phyloP scores from a whole-genome alignment of 2,113 vertebrate genomes.

The Osmerus eperlanus region DNA sequence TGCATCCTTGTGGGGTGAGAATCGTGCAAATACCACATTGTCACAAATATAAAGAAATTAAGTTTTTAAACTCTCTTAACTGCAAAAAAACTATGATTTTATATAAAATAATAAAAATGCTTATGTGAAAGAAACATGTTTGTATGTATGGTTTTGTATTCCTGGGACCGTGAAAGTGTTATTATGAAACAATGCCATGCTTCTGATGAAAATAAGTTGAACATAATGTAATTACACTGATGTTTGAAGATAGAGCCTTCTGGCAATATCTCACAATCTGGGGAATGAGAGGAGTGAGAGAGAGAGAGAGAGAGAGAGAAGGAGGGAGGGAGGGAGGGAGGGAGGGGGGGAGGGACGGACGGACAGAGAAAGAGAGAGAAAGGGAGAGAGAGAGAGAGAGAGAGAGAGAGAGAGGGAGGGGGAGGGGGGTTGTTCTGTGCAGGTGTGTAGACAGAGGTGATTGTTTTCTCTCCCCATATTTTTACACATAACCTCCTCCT shows the following conservation, averaged over 20 bases:
- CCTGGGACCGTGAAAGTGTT: background rate
- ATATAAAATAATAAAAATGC: too few relatives aligned
- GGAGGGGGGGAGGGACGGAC: background rate
- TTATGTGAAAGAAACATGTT: too few relatives aligned
- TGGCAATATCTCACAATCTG: constrained; percentile 16
- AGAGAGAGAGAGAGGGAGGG: background rate
- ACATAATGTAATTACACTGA: constrained; percentile 32
- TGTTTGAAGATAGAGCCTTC: constrained; percentile 18
- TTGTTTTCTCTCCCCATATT: constrained; percentile 69
- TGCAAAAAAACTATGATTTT: too few relatives aligned
- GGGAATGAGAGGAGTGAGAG: background rate
- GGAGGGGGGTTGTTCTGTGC: constrained; percentile 25
- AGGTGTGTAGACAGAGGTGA: constrained; percentile 58
- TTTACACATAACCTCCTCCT: constrained; percentile 56
- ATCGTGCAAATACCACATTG: too few relatives aligned
- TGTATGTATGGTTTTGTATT: background rate
- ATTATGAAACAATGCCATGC: background rate
- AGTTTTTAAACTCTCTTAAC: too few relatives aligned
- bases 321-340: background rate
- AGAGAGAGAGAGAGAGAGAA: background rate
- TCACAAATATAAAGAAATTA: too few relatives aligned
- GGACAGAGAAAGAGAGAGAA: background rate
- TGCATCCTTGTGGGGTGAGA: too few relatives aligned
- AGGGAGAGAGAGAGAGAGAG: background rate
- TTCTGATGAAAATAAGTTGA: constrained; percentile 29